Evolutionary conservation across 2,113 vertebrate species (phyloP).

Genomic region (Hippocampus mohnikei): DNA sequence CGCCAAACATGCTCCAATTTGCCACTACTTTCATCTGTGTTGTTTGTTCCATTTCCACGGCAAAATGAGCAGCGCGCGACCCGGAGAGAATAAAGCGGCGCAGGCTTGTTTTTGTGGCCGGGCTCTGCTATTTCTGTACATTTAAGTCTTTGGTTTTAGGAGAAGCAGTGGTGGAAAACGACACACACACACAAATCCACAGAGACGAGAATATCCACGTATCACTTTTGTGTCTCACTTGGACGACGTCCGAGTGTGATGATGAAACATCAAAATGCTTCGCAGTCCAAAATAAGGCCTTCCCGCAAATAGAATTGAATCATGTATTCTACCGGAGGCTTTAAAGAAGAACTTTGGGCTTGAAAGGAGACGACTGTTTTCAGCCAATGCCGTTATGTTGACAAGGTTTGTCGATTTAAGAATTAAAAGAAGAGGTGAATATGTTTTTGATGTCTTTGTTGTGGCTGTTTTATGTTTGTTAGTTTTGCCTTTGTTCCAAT

Average conservation of each 20-base stretch:
- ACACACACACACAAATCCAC: too few species aligned
- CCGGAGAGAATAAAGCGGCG: neutral
- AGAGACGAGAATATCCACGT: neutral
- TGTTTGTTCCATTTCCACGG: neutral
- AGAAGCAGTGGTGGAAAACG: neutral
- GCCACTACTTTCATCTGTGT: neutral
- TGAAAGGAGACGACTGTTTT: neutral
- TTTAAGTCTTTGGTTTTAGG: slow-evolving; percentile 1
- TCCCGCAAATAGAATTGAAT: neutral
- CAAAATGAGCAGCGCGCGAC: neutral
- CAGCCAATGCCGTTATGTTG: neutral
- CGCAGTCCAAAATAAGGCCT: neutral
- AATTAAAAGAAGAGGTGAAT: neutral
- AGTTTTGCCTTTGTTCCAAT: neutral
- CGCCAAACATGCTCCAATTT: slow-evolving; percentile 5
- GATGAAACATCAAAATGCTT: neutral
- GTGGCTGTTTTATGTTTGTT: neutral
- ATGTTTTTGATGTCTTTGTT: neutral
- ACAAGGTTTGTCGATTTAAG: neutral
- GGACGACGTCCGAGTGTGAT: neutral
- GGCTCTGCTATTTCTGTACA: slow-evolving; percentile 9
- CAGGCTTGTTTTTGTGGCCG: slow-evolving; percentile 3
- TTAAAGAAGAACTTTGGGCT: neutral
- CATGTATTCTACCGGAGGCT: slow-evolving; percentile 5
- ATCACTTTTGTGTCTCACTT: neutral